phyloP scores from a whole-genome alignment of 2,888 invertebrate genomes.

The Mesorhabditis sp. region DNA sequence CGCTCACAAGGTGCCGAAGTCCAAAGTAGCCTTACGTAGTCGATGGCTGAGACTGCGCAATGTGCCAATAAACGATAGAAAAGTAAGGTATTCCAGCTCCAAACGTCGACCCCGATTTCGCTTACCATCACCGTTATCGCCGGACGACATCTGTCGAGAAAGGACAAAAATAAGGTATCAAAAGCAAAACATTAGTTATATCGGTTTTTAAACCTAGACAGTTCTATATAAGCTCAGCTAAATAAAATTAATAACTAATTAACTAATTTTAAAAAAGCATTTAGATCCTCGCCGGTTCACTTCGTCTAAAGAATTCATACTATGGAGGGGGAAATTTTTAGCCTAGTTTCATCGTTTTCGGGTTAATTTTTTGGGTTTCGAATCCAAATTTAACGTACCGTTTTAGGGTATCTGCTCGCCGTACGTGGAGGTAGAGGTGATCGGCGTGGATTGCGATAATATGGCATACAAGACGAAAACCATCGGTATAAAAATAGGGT shows the following conservation, averaged over 20 bases:
- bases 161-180: constrained; percentile 63
- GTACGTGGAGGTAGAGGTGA: constrained; percentile 52
- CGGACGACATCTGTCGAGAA: constrained; percentile 80
- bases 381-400: constrained; percentile 79
- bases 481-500: constrained; percentile 67
- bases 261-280: neutral
- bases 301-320: neutral
- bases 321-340: neutral
- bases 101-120: constrained; percentile 39
- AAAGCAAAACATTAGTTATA: neutral
- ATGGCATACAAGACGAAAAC: constrained; percentile 78
- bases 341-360: neutral
- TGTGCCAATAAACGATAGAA: no score
- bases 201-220: no score
- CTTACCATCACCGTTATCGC: constrained; percentile 68
- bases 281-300: neutral
- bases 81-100: constrained; percentile 58
- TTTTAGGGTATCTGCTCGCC: constrained; percentile 67
- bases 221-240: no score
- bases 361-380: neutral
- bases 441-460: constrained; percentile 57
- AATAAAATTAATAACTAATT: neutral
- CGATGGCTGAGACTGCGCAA: no score
- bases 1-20: no score
- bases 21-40: no score